These are phyloP conservation scores for Calameuta filiformis DNA, from an alignment of 2,888 invertebrate genomes.

Conservation along the genomic window DNA sequence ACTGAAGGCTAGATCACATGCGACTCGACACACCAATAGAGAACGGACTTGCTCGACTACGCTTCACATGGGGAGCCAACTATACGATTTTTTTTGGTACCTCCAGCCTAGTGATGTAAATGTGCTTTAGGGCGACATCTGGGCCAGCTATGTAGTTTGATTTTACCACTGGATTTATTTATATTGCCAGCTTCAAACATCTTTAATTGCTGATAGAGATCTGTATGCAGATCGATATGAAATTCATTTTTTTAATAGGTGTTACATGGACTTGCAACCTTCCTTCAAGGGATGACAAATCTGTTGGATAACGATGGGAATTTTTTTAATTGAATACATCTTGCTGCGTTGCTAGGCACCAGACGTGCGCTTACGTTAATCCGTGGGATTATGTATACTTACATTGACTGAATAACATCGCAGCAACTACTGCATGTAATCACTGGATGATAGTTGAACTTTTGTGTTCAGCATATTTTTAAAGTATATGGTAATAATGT, in stretches of 20 bases:
- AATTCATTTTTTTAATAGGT: neutral
- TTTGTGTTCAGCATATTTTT: neutral
- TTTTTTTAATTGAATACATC: slow-evolving; percentile 23
- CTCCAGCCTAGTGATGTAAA: neutral
- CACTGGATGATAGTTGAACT: neutral
- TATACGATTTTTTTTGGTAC: neutral
- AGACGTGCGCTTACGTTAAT: neutral
- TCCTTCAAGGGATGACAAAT: neutral
- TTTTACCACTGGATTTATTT: neutral
- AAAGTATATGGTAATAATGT: neutral
- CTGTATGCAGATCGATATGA: neutral
- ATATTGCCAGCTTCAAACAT: neutral
- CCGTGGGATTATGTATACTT: neutral
- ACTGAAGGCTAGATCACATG: slow-evolving; percentile 34
- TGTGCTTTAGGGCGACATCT: neutral
- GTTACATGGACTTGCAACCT: neutral
- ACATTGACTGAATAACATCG: neutral
- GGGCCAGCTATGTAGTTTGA: neutral
- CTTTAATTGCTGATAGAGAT: neutral
- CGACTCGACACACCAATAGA: slow-evolving; percentile 19
- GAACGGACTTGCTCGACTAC: neutral
- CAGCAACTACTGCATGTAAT: neutral
- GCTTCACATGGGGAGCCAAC: neutral
- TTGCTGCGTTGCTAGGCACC: neutral
- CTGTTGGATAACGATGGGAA: slow-evolving; percentile 11